Evolutionary conservation across 30 jellyfish, hydroid and myxozoan genomes (phyloP), one percentile per base, ranked within the genome.

Genomic region (Catostylus mosaicus): DNA sequence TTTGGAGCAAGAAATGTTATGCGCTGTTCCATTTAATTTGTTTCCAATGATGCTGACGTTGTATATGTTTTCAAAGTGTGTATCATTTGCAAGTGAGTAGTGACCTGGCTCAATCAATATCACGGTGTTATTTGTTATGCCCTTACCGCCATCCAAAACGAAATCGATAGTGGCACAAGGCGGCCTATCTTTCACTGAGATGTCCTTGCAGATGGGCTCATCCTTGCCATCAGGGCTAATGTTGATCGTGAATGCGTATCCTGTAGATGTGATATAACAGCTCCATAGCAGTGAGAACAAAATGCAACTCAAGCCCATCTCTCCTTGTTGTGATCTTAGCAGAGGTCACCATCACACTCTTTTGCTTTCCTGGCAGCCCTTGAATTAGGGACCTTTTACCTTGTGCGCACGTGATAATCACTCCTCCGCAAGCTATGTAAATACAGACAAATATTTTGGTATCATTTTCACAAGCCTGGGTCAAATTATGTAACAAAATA

Each of bases 91-190:
- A 30, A 90, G 76, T 0, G 67, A 12, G 56, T 66, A 68, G 50
- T 34, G 37, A 11, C 90, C 92, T 3, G 75, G 40, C 50, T 34
- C 83, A 5, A 90, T 33, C 35, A 12, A 29, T 16, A 90, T 47
- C 47, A 23, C 64, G 2, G 92, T 68, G 82, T 80, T 51, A 70
- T 32, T 80, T 11, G 54, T 26, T 36, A 67, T 29, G 31, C 80
- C 81, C 8, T 29, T 48, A 35, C 88, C 88, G 31, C 83, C 88
- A 12, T 80, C 78, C 23, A 90, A 77, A 29, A 74, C 88, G 60
- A 9, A 90, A 56, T 90, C 96, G 24, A 90, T 60, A 1, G 92
- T 73, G 29, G 24, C 61, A 62, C 97, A 90, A 0, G 97, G 76
- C 34, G 73, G 86, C 82, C 67, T 54, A n/a, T 36, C 14, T 2